A percentile compares a stretch with the other conserved stretches of the same genome.
Evolutionary conservation across 2,113 vertebrate genomes (phyloP).

Genomic region (Mola mola): DNA sequence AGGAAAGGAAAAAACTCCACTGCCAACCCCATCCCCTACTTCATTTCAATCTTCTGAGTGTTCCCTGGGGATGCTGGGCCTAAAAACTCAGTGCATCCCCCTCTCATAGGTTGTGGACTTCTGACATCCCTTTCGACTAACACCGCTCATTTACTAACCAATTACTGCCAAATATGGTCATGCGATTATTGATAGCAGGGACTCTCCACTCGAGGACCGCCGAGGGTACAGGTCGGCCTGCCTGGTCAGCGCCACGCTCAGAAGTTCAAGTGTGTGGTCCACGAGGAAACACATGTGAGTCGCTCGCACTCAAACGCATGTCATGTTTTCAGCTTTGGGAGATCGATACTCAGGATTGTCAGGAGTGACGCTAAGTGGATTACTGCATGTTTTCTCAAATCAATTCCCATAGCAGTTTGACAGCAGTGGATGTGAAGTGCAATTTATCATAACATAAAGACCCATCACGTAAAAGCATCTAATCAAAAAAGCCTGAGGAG

Average conservation of each 20-base stretch:
- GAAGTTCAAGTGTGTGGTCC: conserved; percentile 35
- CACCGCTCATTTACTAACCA: conserved; percentile 74
- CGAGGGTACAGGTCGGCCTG: conserved; percentile 9
- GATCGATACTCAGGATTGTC: conserved; percentile 78
- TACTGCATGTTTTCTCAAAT: conserved; percentile 79
- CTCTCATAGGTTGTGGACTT: conserved; percentile 39
- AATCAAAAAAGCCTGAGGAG: conserved; percentile 65
- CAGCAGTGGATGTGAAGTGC: conserved; percentile 63
- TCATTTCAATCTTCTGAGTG: conserved; percentile 53
- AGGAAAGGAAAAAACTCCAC: conserved; percentile 17
- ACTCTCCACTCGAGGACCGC: conserved; percentile 31
- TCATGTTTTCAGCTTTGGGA: conserved; percentile 60
- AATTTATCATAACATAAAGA: conserved; percentile 79
- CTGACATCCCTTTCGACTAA: conserved; percentile 66
- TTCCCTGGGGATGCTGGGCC: conserved; percentile 21
- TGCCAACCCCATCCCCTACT: conserved; percentile 2
- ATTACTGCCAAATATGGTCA: conserved; percentile 65
- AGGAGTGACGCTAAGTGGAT: conserved; percentile 77
- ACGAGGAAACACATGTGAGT: conserved; percentile 2
- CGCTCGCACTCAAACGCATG: conserved; percentile 28
- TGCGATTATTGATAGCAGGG: conserved; percentile 57
- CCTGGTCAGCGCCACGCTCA: conserved; percentile 6
- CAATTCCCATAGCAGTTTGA: conserved; percentile 76
- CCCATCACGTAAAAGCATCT: conserved; percentile 67
- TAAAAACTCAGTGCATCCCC: conserved; percentile 40